These are phyloP conservation scores for Drosophila aff. DNA, from an alignment of 1,140 invertebrate species.

Conservation along the genomic window DNA sequence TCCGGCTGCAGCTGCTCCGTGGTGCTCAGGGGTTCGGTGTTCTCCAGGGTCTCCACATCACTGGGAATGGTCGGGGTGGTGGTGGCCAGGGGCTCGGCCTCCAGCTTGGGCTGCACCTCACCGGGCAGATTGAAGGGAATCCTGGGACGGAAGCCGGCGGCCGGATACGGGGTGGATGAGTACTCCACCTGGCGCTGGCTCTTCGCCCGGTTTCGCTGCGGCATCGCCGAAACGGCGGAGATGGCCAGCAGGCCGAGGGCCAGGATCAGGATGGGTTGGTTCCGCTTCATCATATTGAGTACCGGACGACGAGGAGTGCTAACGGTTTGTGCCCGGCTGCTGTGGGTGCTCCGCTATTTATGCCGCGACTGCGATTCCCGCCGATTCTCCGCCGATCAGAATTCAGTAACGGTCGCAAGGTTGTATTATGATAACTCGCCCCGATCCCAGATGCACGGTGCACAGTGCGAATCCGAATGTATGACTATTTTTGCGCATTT, in stretches of 20 bases:
- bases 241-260: constrained; percentile 42
- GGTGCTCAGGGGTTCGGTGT: constrained; percentile 37
- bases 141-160: constrained; percentile 73
- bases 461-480: constrained; percentile 36
- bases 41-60: constrained; percentile 53
- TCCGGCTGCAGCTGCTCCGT: constrained; percentile 42
- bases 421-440: constrained; percentile 67
- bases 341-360: constrained; percentile 69
- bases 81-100: constrained; percentile 42
- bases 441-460: constrained; percentile 48
- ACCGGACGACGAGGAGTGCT: constrained; percentile 45
- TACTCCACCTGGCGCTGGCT: constrained; percentile 77
- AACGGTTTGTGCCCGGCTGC: constrained; percentile 73
- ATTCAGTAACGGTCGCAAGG: constrained; percentile 82
- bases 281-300: constrained; percentile 35
- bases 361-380: constrained; percentile 14
- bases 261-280: constrained; percentile 47
- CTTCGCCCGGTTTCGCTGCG: constrained; percentile 53
- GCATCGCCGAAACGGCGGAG: constrained; percentile 42
- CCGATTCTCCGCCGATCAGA: constrained; percentile 69
- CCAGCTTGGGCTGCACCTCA: constrained; percentile 58
- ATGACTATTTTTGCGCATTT: constrained; percentile 71
- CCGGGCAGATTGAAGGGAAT: constrained; percentile 72
- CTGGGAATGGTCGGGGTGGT: constrained; percentile 21
- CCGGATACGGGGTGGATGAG: constrained; percentile 74